Evolutionary conservation across 2,113 vertebrate species (phyloP).

Genomic region (Poeciliopsis turrubarensis): DNA sequence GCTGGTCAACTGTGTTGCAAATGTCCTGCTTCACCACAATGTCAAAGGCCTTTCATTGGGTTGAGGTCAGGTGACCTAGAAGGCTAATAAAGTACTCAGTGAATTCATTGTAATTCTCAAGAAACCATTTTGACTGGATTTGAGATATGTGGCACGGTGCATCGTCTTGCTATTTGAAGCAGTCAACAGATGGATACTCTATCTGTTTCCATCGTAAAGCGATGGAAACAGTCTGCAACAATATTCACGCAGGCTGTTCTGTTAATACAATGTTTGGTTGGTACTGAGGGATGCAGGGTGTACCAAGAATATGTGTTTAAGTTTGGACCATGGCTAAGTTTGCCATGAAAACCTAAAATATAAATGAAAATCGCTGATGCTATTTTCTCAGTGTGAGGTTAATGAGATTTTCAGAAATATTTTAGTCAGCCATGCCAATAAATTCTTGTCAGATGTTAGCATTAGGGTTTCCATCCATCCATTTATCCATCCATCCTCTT

Average conservation of each 20-base stretch:
- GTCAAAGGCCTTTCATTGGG: background rate
- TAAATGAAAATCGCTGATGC: too few species aligned
- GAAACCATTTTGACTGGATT: background rate
- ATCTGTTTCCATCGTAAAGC: background rate
- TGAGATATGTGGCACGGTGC: background rate
- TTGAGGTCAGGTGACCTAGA: background rate
- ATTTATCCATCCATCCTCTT: background rate
- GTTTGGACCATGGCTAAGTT: too few species aligned
- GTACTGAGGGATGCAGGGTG: background rate
- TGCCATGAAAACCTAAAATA: too few species aligned
- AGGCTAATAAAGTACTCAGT: background rate
- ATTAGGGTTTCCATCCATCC: background rate
- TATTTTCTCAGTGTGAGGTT: too few species aligned
- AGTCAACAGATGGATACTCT: too few species aligned
- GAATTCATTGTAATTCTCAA: background rate
- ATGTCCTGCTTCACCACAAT: background rate
- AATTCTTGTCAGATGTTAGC: background rate
- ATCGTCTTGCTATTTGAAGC: background rate
- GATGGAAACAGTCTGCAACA: background rate
- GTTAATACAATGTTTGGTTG: background rate
- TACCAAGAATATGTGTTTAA: background rate
- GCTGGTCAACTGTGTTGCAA: background rate
- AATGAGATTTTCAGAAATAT: too few species aligned
- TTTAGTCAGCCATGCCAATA: too few species aligned
- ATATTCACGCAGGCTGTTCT: background rate